Percentiles rank a stretch among this genome's conserved stretches.
phyloP scores from a whole-genome alignment of 2,113 vertebrate species.

The Panurus biarmicus region DNA sequence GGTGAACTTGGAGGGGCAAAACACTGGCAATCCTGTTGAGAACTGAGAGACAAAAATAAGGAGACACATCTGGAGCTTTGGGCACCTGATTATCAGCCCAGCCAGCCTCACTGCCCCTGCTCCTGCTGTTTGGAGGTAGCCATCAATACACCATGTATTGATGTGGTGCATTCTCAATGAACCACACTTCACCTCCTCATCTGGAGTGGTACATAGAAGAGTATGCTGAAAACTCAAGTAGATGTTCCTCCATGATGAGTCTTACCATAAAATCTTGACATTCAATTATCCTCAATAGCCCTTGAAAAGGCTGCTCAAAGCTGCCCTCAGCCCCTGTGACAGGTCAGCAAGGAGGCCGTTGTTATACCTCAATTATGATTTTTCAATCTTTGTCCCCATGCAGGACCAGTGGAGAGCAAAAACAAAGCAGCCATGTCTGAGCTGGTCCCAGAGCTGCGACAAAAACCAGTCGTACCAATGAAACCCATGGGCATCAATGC shows the following conservation, averaged over 20 bases:
- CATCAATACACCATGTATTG: background rate
- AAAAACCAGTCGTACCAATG: conserved; percentile 88
- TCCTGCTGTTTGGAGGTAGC: background rate
- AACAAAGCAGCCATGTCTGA: conserved; percentile 86
- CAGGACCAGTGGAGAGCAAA: conserved; percentile 76
- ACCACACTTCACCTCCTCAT: background rate
- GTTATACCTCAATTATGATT: background rate
- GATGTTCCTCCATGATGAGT: background rate
- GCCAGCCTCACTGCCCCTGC: background rate
- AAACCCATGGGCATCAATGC: conserved; percentile 85
- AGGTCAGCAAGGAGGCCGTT: background rate
- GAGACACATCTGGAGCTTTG: background rate
- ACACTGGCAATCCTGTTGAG: background rate
- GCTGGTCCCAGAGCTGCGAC: conserved; percentile 87
- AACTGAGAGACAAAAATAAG: background rate
- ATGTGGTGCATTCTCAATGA: accelerated
- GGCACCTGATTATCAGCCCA: background rate
- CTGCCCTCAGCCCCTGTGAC: background rate
- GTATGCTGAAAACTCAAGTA: background rate
- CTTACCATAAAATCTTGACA: background rate
- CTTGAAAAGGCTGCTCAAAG: background rate
- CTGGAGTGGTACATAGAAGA: background rate
- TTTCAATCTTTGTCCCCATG: background rate
- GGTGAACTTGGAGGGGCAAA: background rate
- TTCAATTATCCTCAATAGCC: background rate